These are phyloP conservation scores for Cinclus cinclus DNA, from an alignment of 2,113 vertebrate genomes.

Conservation along the genomic window DNA sequence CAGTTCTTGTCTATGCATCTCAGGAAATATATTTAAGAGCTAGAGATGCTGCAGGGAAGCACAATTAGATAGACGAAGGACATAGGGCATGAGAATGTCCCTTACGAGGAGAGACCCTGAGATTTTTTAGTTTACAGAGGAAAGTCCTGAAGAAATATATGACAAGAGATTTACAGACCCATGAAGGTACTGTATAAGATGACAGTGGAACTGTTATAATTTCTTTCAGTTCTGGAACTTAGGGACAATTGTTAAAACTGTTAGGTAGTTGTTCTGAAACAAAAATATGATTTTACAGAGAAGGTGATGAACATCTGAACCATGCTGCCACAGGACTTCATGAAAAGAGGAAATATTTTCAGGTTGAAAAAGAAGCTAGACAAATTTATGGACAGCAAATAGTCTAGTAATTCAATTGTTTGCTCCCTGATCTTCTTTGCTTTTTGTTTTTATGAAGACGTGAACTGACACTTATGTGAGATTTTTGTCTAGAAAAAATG, in stretches of 20 bases:
- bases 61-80: not conserved
- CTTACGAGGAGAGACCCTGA: not conserved
- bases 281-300: not conserved
- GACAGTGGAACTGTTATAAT: not conserved
- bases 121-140: not conserved
- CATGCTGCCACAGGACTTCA: not conserved
- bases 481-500: not conserved
- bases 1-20: not conserved
- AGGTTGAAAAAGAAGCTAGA: not conserved
- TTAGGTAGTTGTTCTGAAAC: not conserved
- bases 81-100: fast-evolving
- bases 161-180: not conserved
- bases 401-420: not conserved
- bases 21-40: not conserved
- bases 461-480: not conserved
- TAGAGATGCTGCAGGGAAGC: not conserved
- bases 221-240: not conserved
- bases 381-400: not conserved
- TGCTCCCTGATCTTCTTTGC: not conserved
- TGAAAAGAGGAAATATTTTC: not conserved
- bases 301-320: not conserved
- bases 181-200: not conserved
- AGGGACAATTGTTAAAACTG: not conserved
- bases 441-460: not conserved
- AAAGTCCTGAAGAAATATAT: not conserved